Evolutionary conservation across 2,113 vertebrate genomes (phyloP), one percentile per base, ranked within the genome.

Genomic region (Melanerpes aurifrons): DNA sequence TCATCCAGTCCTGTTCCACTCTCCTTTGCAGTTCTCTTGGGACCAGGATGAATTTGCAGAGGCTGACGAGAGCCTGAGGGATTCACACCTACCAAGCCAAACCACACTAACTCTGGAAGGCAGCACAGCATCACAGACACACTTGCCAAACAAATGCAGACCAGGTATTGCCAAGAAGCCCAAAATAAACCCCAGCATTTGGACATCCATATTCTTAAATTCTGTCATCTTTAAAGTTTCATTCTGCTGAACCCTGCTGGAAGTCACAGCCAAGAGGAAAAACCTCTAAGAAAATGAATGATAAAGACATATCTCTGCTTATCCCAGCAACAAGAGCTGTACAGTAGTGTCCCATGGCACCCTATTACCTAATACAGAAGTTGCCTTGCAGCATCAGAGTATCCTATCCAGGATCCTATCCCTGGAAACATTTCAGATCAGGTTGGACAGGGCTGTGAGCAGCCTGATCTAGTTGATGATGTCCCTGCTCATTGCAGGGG

Each of bases 191-290:
- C 58, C 73, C 88, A 93, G 78, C 90, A 93, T 95, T 96, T 96
- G 93, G 86, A 81, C 80, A 95, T 94, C 88, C 95, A 94, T 96
- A 94, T 93, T 95, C 93, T 94, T 92, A 92, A 94, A 76, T 70
- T 57, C 69, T 22, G 6, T 90, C 72, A 53, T 74, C 79, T 87
- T 83, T 80, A 81, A 71, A 86, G 74, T 88, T 71, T 88, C 71
- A 89, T 92, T 88, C 89, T 4, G 24, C 67, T 83, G 77, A 96
- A 69, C 88, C 76, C 54, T 68, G 62, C 62, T 84, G 80, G 58
- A 86, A 96, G 67, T 75, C 62, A 86, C 70, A 94, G 80, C 63
- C 81, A 81, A 84, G 86, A 94, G 74, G 70, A 96, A 94, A 96
- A 75, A 12, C 72, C 79, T 86, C 37, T 22, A 74, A 57, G 76